Evolutionary conservation across 2,888 invertebrate species (phyloP).

Genomic region (Himalopsyche kuldschensis): DNA sequence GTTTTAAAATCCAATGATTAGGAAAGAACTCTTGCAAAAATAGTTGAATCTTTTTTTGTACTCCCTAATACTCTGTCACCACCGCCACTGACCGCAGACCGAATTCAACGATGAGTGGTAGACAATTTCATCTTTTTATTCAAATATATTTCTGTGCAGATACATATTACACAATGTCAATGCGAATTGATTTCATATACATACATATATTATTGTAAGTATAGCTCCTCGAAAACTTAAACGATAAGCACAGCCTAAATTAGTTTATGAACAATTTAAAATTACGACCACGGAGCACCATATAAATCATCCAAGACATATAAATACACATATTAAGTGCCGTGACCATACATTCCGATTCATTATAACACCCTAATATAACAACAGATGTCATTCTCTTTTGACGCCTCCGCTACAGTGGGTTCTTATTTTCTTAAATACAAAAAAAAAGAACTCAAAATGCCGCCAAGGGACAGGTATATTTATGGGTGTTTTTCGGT

Average conservation of each 20-base stretch:
- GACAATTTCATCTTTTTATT: too few relatives aligned
- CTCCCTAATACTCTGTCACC: too few relatives aligned
- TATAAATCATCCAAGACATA: constrained; percentile 37
- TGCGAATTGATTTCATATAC: background rate
- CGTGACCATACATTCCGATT: constrained; percentile 35
- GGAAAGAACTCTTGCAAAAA: too few relatives aligned
- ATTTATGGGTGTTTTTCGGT: constrained; percentile 39
- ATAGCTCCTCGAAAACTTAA: background rate
- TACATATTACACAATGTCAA: too few relatives aligned
- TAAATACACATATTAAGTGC: constrained; percentile 37
- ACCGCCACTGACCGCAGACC: too few relatives aligned
- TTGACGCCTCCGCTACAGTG: constrained; percentile 38
- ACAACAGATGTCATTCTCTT: constrained; percentile 40
- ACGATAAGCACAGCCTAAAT: background rate
- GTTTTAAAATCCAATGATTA: too few relatives aligned
- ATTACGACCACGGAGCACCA: constrained; percentile 26
- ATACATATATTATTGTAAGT: background rate
- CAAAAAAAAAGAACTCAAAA: constrained; percentile 30
- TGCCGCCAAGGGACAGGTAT: constrained; percentile 39
- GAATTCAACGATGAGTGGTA: too few relatives aligned
- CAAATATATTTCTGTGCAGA: too few relatives aligned
- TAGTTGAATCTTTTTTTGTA: too few relatives aligned
- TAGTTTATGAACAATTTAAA: constrained; percentile 8
- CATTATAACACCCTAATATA: constrained; percentile 37
- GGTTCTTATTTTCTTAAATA: constrained; percentile 26